phyloP scores from a whole-genome alignment of 2,797 vertebrate species.

The Emys orbicularis region DNA sequence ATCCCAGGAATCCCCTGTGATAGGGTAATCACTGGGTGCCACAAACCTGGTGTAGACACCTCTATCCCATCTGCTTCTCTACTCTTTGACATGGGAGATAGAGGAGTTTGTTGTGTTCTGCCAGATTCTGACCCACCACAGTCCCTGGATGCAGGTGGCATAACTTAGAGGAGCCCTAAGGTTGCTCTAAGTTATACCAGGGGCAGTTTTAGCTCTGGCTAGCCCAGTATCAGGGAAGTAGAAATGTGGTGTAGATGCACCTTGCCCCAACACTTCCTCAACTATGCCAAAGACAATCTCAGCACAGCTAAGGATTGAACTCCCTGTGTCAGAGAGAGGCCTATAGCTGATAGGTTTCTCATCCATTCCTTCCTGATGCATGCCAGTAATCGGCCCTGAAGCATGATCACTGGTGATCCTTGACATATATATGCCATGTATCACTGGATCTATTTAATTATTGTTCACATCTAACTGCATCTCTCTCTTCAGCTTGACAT shows the following conservation, averaged over 20 bases:
- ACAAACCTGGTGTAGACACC: not conserved
- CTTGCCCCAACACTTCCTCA: not conserved
- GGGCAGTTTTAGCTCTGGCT: not conserved
- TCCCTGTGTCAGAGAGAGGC: not conserved
- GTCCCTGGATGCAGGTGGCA: not conserved
- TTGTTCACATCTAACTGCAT: not conserved
- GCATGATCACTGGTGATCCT: not conserved
- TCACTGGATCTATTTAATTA: not conserved
- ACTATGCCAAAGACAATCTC: not conserved
- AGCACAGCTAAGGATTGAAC: not conserved
- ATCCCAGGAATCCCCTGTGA: not conserved
- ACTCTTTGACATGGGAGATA: not conserved
- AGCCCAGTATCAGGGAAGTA: not conserved
- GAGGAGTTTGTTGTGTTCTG: not conserved
- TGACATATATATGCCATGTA: no score
- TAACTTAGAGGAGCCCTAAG: not conserved
- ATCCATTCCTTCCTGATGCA: not conserved
- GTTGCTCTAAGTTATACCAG: not conserved
- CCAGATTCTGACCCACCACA: not conserved
- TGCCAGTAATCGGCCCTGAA: not conserved
- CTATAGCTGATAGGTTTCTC: not conserved
- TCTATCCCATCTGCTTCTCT: not conserved
- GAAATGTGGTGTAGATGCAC: not conserved
- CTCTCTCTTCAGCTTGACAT: not conserved
- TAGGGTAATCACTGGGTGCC: not conserved